These are phyloP conservation scores for Caenorhabditis sp. DNA, from an alignment of 2,888 invertebrate species.

Conservation along the genomic window DNA sequence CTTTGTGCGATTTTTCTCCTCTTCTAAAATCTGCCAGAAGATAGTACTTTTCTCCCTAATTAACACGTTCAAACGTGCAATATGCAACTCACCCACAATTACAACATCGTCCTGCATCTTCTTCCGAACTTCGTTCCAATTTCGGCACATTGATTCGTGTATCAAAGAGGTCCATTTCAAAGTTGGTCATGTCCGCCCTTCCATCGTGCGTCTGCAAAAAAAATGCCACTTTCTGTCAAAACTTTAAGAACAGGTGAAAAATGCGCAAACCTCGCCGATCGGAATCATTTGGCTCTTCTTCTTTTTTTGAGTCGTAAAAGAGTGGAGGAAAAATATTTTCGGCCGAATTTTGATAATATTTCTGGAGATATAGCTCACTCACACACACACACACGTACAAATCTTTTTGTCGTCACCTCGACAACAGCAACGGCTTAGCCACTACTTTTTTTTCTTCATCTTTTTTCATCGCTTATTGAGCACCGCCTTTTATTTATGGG, in stretches of 20 bases:
- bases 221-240: neutral
- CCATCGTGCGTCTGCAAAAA: constrained; percentile 66
- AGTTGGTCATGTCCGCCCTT: constrained; percentile 68
- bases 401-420: neutral
- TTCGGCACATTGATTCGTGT: constrained; percentile 55
- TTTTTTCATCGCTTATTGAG: neutral
- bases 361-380: neutral
- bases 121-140: constrained; percentile 43
- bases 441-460: neutral
- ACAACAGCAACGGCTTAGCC: neutral
- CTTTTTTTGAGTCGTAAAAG: neutral
- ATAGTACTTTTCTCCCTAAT: too few relatives aligned
- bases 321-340: neutral
- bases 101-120: constrained; percentile 55
- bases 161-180: constrained; percentile 67
- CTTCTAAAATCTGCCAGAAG: too few relatives aligned
- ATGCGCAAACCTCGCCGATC: constrained; percentile 48
- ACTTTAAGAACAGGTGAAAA: neutral
- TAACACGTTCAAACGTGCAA: too few relatives aligned
- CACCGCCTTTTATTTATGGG: too few relatives aligned
- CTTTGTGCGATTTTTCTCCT: too few relatives aligned
- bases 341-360: constrained; percentile 2
- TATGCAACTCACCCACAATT: constrained; percentile 43
- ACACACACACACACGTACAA: neutral
- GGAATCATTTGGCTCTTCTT: constrained; percentile 48